Evolutionary conservation across 2,888 invertebrate genomes (phyloP).

Genomic region (Drosophila atripex): DNA sequence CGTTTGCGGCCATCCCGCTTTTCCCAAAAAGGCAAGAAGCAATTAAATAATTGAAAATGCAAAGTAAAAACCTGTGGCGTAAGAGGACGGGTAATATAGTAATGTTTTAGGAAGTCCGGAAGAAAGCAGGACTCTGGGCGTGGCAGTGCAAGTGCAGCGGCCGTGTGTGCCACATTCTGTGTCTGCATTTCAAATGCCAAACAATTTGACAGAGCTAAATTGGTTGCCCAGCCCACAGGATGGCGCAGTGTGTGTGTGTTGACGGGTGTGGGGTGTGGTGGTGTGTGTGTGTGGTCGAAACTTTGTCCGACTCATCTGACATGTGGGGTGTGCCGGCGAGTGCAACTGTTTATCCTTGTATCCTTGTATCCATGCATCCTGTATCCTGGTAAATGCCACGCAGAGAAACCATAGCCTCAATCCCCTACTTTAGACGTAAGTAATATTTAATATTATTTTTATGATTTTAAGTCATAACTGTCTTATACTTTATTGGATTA

Average conservation of each 20-base stretch:
- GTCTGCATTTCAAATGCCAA: constrained; percentile 35
- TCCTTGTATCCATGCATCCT: constrained; percentile 3
- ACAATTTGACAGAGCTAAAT: constrained; percentile 56
- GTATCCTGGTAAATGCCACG: neutral
- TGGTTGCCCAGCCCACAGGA: constrained; percentile 30
- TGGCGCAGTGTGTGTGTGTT: neutral
- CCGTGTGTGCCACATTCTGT: constrained; percentile 6
- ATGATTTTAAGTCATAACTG: too few species aligned
- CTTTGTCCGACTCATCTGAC: constrained; percentile 29
- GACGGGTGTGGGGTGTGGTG: constrained; percentile 9
- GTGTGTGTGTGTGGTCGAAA: constrained; percentile 7
- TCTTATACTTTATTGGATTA: too few species aligned
- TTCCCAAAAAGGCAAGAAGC: neutral
- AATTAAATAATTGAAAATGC: neutral
- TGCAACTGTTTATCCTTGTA: constrained; percentile 14
- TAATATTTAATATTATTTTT: too few species aligned
- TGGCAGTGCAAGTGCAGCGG: neutral
- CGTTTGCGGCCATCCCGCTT: neutral
- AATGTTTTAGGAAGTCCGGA: neutral
- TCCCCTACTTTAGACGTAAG: too few species aligned
- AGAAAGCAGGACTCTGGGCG: neutral
- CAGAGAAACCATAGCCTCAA: too few species aligned
- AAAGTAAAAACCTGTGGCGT: neutral
- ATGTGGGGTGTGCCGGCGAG: constrained; percentile 10
- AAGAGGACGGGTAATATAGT: too few species aligned